phyloP scores from a whole-genome alignment of 2,888 invertebrate species.

The Agrochola macilenta region DNA sequence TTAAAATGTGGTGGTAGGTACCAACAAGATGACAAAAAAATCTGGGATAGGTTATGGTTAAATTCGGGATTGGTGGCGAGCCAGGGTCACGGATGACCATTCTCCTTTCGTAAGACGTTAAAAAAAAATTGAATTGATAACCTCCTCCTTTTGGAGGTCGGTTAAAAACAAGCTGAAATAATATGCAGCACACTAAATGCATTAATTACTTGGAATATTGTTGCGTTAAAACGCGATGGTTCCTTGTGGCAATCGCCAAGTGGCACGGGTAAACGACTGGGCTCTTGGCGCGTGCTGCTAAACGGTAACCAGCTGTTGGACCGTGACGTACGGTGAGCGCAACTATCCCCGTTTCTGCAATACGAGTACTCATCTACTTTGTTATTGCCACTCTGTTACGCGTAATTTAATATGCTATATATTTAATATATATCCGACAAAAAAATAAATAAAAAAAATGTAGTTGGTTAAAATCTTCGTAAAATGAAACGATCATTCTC shows the following conservation, averaged over 20 bases:
- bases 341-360: conserved; percentile 83
- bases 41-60: not conserved
- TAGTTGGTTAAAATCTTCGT: not conserved
- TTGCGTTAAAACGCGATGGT: conserved; percentile 41
- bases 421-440: too few relatives aligned
- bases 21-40: not conserved
- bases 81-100: not conserved
- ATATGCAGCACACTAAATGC: conserved; percentile 21
- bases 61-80: not conserved
- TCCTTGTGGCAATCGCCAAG: conserved; percentile 70
- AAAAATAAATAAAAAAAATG: not conserved
- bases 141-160: too few relatives aligned
- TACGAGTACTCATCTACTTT: conserved; percentile 69
- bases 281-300: conserved; percentile 79
- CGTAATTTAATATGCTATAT: conserved; percentile 12
- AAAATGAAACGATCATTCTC: not conserved
- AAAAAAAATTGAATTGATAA: too few relatives aligned
- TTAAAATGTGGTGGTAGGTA: not conserved
- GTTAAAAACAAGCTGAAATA: conserved; percentile 26
- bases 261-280: conserved; percentile 69
- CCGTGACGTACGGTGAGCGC: conserved; percentile 80
- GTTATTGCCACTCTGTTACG: conserved; percentile 69
- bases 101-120: conserved; percentile 25
- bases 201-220: conserved; percentile 41
- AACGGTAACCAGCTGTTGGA: conserved; percentile 82